These are phyloP conservation scores for Chinchilla lanigera DNA, from an alignment of 2,113 vertebrate genomes.

Conservation along the genomic window DNA sequence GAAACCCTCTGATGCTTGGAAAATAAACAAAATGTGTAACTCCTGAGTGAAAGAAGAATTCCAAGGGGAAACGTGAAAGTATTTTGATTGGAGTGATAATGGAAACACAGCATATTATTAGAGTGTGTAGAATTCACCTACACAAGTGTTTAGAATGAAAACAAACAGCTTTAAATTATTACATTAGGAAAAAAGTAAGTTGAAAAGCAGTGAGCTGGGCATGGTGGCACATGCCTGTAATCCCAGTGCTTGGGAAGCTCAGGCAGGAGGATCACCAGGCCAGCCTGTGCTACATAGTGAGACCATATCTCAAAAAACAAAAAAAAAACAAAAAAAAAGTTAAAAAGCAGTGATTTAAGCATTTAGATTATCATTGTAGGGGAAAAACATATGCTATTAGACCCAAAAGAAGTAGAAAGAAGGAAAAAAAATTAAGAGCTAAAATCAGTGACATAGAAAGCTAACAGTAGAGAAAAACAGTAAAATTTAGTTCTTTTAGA, in stretches of 20 bases:
- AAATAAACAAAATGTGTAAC: background rate
- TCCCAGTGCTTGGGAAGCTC: background rate
- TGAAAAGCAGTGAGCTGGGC: background rate
- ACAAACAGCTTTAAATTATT: constrained; percentile 2
- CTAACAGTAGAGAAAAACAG: background rate
- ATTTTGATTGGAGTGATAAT: background rate
- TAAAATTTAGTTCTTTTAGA: background rate
- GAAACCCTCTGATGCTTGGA: background rate
- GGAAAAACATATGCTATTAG: background rate
- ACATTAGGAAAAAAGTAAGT: background rate
- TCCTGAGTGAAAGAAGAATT: background rate
- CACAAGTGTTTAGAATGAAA: constrained; percentile 28
- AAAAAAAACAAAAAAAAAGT: background rate
- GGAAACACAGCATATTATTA: background rate
- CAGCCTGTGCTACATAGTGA: background rate
- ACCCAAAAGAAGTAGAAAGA: background rate
- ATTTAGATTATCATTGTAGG: background rate
- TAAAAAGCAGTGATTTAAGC: background rate
- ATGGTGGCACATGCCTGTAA: background rate
- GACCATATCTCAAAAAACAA: background rate
- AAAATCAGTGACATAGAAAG: background rate
- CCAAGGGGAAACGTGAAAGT: background rate
- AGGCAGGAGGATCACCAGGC: background rate
- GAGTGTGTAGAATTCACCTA: background rate
- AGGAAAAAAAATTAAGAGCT: background rate